Percentiles rank a stretch among this genome's conserved stretches.
These are phyloP conservation scores for Hyles lineata DNA, from an alignment of 2,888 invertebrate genomes.

Conservation along the genomic window DNA sequence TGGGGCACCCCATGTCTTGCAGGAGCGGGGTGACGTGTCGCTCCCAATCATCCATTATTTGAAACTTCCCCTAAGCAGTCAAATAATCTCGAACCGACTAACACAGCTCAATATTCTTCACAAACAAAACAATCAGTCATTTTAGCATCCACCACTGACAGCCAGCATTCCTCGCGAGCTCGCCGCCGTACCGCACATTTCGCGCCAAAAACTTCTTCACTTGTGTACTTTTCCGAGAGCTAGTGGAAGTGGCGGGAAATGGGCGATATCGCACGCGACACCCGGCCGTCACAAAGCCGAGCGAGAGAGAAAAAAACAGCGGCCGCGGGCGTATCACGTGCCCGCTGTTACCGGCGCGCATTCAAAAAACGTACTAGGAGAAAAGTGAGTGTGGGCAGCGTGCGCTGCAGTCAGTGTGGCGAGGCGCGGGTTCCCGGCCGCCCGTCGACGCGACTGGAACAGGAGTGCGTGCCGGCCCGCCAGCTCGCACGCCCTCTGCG, in stretches of 20 bases:
- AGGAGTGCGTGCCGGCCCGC: conserved; percentile 80
- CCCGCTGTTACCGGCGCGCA: conserved; percentile 80
- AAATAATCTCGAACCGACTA: conserved; percentile 57
- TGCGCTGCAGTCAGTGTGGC: conserved; percentile 73
- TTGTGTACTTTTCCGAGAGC: conserved; percentile 60
- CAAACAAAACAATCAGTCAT: conserved; percentile 65
- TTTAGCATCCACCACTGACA: conserved; percentile 62
- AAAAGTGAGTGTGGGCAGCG: conserved; percentile 72
- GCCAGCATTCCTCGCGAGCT: conserved; percentile 49
- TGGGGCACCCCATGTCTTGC: conserved; percentile 84
- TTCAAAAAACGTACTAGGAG: conserved; percentile 78
- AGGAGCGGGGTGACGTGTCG: conserved; percentile 85
- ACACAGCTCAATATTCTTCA: conserved; percentile 70
- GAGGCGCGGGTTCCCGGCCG: conserved; percentile 82
- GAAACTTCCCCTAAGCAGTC: conserved; percentile 58
- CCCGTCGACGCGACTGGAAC: conserved; percentile 84
- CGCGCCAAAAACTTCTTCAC: conserved; percentile 80
- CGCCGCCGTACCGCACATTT: conserved; percentile 61
- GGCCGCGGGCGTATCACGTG: conserved; percentile 80
- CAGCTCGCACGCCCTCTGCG: conserved; percentile 83
- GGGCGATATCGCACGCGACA: conserved; percentile 75
- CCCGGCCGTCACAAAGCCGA: conserved; percentile 74
- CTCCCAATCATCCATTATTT: conserved; percentile 86
- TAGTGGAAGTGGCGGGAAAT: conserved; percentile 75
- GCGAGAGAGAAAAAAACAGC: conserved; percentile 78